These are phyloP conservation scores for Limosa lapponica DNA, from an alignment of 2,797 vertebrate species.

Conservation along the genomic window DNA sequence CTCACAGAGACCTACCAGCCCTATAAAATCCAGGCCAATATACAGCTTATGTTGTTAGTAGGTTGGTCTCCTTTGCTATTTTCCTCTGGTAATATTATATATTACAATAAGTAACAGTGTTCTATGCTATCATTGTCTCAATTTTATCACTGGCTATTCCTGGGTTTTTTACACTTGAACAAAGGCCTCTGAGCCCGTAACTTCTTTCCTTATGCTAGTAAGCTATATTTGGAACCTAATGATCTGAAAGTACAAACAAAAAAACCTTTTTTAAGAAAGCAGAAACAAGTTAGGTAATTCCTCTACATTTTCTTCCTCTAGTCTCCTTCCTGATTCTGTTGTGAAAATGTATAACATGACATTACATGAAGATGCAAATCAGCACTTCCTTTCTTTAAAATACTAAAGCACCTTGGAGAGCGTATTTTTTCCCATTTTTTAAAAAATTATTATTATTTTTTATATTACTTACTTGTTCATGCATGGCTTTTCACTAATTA, in stretches of 20 bases:
- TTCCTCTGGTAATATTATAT: background rate
- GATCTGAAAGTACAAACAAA: background rate
- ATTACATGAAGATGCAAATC: background rate
- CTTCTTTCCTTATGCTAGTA: background rate
- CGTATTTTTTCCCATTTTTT: background rate
- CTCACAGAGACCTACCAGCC: background rate
- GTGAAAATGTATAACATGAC: background rate
- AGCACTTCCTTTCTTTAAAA: background rate
- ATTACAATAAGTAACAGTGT: background rate
- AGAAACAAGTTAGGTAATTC: background rate
- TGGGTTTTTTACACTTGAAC: background rate
- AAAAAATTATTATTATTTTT: background rate
- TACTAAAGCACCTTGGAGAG: background rate
- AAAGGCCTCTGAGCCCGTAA: background rate
- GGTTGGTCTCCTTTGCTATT: background rate
- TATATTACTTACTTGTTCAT: background rate
- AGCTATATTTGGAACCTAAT: background rate
- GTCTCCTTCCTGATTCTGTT: background rate
- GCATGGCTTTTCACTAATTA: background rate
- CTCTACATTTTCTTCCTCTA: background rate
- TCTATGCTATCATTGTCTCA: accelerated
- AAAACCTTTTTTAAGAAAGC: background rate
- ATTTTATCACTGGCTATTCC: background rate
- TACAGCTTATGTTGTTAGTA: background rate
- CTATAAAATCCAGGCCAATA: background rate